Evolutionary conservation across 2,113 vertebrate genomes (phyloP).

Genomic region (Cyanoramphus novaezelandiae): DNA sequence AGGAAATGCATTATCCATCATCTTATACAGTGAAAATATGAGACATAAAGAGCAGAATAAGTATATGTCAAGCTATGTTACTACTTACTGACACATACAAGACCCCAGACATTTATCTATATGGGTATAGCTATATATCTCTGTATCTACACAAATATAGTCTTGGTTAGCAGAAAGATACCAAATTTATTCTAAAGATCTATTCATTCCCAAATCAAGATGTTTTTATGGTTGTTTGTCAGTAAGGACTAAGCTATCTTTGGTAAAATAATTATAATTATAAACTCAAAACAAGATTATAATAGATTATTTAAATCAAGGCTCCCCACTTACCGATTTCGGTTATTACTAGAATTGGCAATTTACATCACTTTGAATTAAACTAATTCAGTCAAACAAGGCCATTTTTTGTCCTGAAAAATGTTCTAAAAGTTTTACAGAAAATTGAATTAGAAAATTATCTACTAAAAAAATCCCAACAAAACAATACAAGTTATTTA

Average conservation of each 20-base stretch:
- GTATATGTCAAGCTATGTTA: background rate
- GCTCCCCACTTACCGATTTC: background rate
- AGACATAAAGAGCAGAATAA: background rate
- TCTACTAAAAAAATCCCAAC: background rate
- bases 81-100: background rate
- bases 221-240: background rate
- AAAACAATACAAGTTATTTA: background rate
- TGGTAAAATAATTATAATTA: constrained; percentile 7
- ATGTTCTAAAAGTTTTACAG: background rate
- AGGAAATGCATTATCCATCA: constrained; percentile 12
- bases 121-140: background rate
- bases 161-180: background rate
- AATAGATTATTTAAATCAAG: constrained; percentile 31
- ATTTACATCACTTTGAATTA: constrained; percentile 14
- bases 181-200: background rate
- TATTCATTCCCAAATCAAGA: background rate
- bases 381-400: background rate
- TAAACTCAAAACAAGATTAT: constrained; percentile 14
- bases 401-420: background rate
- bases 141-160: background rate
- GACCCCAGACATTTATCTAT: background rate
- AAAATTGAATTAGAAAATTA: background rate
- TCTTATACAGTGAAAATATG: background rate
- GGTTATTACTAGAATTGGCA: constrained; percentile 32
- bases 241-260: background rate